These are phyloP conservation scores for Platysternon megacephalum DNA, from an alignment of 2,113 vertebrate genomes.

Conservation along the genomic window DNA sequence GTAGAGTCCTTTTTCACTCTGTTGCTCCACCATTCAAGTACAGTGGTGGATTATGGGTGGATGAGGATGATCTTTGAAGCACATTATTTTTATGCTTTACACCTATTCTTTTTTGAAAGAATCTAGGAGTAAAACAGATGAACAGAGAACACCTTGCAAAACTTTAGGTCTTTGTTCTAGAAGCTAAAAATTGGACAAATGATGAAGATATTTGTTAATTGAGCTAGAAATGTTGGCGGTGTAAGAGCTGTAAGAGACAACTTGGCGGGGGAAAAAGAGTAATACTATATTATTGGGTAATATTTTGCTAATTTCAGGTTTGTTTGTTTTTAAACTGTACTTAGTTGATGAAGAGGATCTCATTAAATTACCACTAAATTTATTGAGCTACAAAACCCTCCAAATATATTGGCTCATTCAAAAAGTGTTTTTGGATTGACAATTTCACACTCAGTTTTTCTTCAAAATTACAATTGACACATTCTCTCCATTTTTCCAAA, in stretches of 20 bases:
- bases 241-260: background rate
- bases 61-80: background rate
- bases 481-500: background rate
- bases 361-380: background rate
- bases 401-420: background rate
- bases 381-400: background rate
- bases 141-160: background rate
- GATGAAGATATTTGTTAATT: background rate
- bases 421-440: background rate
- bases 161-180: background rate
- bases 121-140: background rate
- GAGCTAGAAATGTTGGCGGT: background rate
- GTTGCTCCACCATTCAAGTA: background rate
- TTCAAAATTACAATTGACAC: background rate
- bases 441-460: background rate
- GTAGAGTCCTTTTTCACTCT: background rate
- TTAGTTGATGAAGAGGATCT: background rate
- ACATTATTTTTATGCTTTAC: background rate
- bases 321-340: constrained; percentile 28
- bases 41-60: background rate
- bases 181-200: background rate
- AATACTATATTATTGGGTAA: fast-evolving
- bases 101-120: background rate
- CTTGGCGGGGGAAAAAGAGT: background rate
- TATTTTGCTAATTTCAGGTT: background rate